phyloP scores from a whole-genome alignment of 2,113 vertebrate genomes.

The Bubo scandiacus region DNA sequence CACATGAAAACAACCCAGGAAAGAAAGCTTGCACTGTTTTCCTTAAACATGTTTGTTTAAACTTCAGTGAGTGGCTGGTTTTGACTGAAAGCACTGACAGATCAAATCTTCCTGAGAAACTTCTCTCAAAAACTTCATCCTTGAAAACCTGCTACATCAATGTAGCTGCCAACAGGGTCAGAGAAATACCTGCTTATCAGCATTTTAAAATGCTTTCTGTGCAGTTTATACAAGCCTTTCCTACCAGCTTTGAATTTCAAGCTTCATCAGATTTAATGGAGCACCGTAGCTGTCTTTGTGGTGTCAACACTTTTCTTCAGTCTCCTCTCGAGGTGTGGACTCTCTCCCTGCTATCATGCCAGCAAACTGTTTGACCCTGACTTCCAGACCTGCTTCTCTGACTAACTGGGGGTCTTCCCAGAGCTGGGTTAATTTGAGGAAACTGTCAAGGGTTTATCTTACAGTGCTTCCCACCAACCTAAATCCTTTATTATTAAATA shows the following conservation, averaged over 20 bases:
- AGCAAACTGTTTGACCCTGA: neutral
- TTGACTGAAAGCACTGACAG: neutral
- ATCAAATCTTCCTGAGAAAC: neutral
- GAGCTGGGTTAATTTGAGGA: neutral
- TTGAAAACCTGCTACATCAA: neutral
- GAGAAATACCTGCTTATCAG: neutral
- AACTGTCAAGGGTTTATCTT: neutral
- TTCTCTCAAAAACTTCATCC: neutral
- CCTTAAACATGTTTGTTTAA: neutral
- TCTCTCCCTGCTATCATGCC: rapidly evolving
- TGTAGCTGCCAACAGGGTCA: neutral
- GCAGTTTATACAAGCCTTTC: neutral
- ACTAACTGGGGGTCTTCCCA: neutral
- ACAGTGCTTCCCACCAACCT: neutral
- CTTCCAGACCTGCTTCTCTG: neutral
- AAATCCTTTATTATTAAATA: neutral
- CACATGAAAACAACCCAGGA: neutral
- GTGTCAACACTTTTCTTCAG: neutral
- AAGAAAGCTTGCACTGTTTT: neutral
- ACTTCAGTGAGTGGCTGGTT: neutral
- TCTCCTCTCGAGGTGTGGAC: neutral
- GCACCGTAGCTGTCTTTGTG: neutral
- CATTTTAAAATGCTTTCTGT: neutral
- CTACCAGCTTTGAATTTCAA: slow-evolving; percentile 21
- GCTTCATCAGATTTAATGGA: slow-evolving; percentile 9